Evolutionary conservation across 2,797 vertebrate species (phyloP).

Genomic region (Clarias platycephalus): DNA sequence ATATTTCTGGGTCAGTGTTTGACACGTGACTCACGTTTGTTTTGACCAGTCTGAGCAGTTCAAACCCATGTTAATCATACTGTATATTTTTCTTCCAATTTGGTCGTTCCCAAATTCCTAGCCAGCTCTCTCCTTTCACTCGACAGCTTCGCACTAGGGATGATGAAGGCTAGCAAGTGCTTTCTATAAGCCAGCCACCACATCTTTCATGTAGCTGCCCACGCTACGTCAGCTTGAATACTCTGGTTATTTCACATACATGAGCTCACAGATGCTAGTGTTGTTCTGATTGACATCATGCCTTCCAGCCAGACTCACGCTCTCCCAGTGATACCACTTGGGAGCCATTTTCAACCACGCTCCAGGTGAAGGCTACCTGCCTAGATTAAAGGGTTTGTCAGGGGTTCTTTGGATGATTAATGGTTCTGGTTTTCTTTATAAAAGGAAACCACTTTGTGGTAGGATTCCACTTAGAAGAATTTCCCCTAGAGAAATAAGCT

Average conservation of each 20-base stretch:
- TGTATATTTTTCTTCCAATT: not conserved
- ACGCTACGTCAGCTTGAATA: not conserved
- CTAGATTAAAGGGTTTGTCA: conserved; percentile 14
- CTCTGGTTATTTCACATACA: not conserved
- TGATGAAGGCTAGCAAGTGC: not conserved
- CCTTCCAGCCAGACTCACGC: not conserved
- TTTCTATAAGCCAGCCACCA: not conserved
- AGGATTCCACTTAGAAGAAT: not conserved
- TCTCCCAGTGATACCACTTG: not conserved
- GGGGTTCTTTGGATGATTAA: not conserved
- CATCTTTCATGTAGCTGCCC: not conserved
- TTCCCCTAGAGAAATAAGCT: not conserved
- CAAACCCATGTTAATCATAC: not conserved
- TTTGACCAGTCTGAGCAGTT: not conserved
- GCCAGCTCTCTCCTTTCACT: not conserved
- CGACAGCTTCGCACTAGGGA: not conserved
- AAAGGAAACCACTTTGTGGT: not conserved
- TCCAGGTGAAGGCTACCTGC: conserved; percentile 9
- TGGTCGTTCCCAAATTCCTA: not conserved
- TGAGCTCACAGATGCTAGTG: not conserved
- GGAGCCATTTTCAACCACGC: not conserved
- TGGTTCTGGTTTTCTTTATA: not conserved
- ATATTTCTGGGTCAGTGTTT: not conserved
- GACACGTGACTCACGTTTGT: not conserved
- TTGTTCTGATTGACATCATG: not conserved